These are phyloP conservation scores for Xestoiulus laeticollis DNA, from an alignment of 2,888 invertebrate genomes.

Conservation along the genomic window DNA sequence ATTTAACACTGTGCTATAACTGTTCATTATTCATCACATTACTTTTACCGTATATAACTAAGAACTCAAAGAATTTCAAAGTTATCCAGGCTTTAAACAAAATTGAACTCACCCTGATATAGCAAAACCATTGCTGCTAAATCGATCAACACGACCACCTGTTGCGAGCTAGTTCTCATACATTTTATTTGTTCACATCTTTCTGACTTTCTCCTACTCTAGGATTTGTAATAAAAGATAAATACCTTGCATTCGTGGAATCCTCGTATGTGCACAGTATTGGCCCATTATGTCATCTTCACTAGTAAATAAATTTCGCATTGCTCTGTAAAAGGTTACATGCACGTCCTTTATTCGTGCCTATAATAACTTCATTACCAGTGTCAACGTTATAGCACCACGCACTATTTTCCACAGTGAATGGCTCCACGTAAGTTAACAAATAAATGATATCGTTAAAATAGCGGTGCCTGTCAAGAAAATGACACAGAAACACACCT, in stretches of 20 bases:
- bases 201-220: background rate
- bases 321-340: background rate
- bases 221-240: background rate
- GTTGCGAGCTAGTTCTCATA: background rate
- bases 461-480: background rate
- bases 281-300: background rate
- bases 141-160: background rate
- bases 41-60: no score
- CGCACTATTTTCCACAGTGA: background rate
- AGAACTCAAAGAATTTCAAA: no score
- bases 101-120: no score
- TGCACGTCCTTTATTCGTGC: background rate
- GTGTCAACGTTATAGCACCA: background rate
- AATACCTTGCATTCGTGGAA: background rate
- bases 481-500: background rate
- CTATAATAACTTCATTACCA: background rate
- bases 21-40: no score
- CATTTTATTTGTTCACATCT: background rate
- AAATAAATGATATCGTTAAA: slow-evolving; percentile 4
- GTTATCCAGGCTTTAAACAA: no score
- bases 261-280: background rate
- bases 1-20: no score
- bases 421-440: background rate
- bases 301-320: background rate
- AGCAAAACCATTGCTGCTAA: background rate